phyloP scores from a whole-genome alignment of 2,113 vertebrate species.

The Pimephales promelas region DNA sequence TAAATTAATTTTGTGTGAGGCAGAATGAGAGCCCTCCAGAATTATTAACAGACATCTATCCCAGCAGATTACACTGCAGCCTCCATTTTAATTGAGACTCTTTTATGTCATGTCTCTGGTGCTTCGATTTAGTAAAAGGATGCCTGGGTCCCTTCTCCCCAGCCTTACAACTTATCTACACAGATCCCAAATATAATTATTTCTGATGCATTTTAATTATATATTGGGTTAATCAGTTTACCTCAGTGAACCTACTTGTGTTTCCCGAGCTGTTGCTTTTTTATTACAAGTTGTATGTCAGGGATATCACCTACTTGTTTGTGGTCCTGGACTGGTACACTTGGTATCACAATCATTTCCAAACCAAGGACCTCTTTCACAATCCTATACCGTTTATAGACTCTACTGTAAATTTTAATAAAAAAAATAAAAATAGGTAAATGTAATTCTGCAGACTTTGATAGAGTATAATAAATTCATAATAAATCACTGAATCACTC shows the following conservation, averaged over 20 bases:
- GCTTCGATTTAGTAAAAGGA: slow-evolving; percentile 12
- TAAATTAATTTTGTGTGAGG: slow-evolving; percentile 39
- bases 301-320: not conserved
- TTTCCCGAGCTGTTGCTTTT: not conserved
- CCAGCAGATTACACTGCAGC: slow-evolving; percentile 45
- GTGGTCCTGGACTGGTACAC: not conserved
- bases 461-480: not conserved
- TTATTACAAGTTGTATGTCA: not conserved
- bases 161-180: slow-evolving; percentile 18
- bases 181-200: slow-evolving; percentile 39
- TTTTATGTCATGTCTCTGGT: slow-evolving; percentile 50
- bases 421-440: too few relatives aligned
- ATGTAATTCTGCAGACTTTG: not conserved
- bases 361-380: not conserved
- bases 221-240: slow-evolving; percentile 33
- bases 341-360: not conserved
- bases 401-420: not conserved
- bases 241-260: not conserved
- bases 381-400: not conserved
- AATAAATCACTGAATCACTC: not conserved
- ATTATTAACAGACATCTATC: slow-evolving; percentile 42
- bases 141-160: slow-evolving; percentile 17
- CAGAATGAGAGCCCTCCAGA: slow-evolving; percentile 10
- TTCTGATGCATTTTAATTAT: slow-evolving; percentile 37
- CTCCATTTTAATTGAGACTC: slow-evolving; percentile 49